Evolutionary conservation across 1,140 invertebrate species (phyloP).

Genomic region (Theocolax elegans): DNA sequence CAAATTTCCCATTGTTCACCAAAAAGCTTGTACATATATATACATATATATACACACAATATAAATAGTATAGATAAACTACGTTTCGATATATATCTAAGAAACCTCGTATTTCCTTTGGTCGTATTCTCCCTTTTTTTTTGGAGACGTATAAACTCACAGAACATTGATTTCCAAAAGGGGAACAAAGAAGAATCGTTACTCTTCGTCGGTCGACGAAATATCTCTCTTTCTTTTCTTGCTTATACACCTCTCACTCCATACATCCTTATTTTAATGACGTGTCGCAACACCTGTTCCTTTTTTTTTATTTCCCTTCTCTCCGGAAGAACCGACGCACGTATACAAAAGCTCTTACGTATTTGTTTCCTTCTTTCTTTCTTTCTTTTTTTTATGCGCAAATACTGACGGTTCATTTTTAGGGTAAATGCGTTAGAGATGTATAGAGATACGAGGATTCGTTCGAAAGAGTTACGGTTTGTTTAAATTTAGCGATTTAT

Average conservation of each 20-base stretch:
- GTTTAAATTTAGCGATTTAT: not conserved
- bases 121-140: not conserved
- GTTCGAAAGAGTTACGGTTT: too few relatives aligned
- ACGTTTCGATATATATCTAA: too few relatives aligned
- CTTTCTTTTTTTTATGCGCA: not conserved
- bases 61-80: too few relatives aligned
- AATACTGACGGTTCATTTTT: too few relatives aligned
- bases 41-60: too few relatives aligned
- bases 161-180: slow-evolving; percentile 19
- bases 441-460: too few relatives aligned
- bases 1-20: too few relatives aligned
- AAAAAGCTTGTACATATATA: too few relatives aligned
- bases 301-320: not conserved
- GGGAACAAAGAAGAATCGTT: slow-evolving; percentile 25
- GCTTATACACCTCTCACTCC: not conserved
- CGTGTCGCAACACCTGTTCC: slow-evolving; percentile 1
- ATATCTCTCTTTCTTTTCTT: slow-evolving; percentile 1
- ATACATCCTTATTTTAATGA: slow-evolving; percentile 32
- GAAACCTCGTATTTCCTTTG: too few relatives aligned
- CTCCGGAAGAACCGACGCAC: too few relatives aligned
- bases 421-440: too few relatives aligned
- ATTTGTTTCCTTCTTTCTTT: not conserved
- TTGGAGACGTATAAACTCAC: not conserved
- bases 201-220: slow-evolving; percentile 7
- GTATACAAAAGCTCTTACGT: too few relatives aligned